Conservation (phyloP, 2,888 invertebrate species). For the Diarsia brunnea region DNA sequence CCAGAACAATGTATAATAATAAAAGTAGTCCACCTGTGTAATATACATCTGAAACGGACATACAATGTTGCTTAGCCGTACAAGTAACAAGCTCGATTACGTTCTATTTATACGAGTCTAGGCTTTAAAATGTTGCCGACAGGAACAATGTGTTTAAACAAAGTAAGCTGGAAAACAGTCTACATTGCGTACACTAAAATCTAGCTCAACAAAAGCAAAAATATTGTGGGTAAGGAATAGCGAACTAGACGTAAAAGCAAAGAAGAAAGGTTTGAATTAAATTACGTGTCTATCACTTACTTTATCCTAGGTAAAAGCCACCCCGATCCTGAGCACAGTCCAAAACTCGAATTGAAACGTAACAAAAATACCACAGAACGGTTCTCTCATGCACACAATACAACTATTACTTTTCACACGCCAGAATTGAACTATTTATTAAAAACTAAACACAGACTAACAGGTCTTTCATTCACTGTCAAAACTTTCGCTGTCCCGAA, state of each 20-base stretch:
- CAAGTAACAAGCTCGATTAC: constrained; percentile 59
- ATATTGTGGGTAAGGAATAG: constrained; percentile 30
- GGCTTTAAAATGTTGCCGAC: constrained; percentile 46
- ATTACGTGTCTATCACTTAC: constrained; percentile 48
- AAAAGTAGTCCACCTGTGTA: constrained; percentile 25
- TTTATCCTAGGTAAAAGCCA: constrained; percentile 52
- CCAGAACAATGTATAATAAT: constrained; percentile 16
- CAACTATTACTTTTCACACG: constrained; percentile 82
- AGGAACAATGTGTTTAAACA: constrained; percentile 52
- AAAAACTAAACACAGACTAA: constrained; percentile 76
- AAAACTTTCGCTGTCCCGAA: constrained; percentile 73
- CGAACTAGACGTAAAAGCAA: not conserved
- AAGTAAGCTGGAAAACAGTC: constrained; percentile 50
- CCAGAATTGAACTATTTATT: constrained; percentile 75
- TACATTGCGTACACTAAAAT: constrained; percentile 9
- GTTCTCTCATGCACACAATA: constrained; percentile 82
- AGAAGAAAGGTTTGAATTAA: not conserved
- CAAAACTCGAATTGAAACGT: constrained; percentile 81
- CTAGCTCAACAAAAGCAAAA: not conserved
- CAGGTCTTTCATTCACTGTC: constrained; percentile 63
- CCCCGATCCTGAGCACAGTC: constrained; percentile 73
- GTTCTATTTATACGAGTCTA: constrained; percentile 57
- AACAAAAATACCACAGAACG: constrained; percentile 85
- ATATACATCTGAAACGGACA: constrained; percentile 34
- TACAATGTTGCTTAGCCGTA: constrained; percentile 47